Evolutionary conservation across 2,888 invertebrate genomes (phyloP).

Genomic region (Oxytorus armatus): DNA sequence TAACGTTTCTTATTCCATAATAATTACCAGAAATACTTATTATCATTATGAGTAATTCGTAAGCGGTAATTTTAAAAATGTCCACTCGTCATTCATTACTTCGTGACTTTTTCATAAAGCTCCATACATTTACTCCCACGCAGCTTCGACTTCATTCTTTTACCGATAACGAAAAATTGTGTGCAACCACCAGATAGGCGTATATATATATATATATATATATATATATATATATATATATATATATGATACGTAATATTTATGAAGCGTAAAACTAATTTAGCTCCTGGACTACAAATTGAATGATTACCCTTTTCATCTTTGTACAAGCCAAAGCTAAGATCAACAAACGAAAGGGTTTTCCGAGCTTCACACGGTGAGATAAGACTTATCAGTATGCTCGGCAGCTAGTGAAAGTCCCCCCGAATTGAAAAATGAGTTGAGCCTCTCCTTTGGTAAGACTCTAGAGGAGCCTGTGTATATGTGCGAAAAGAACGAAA

Average conservation of each 20-base stretch:
- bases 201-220: constrained; percentile 1
- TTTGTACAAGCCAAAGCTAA: constrained; percentile 53
- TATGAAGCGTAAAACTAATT: constrained; percentile 59
- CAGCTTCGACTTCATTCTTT: not conserved
- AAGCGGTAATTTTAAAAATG: no score
- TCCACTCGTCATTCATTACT: no score
- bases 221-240: no score
- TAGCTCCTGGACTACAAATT: constrained; percentile 57
- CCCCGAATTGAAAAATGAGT: constrained; percentile 71
- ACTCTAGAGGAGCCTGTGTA: not conserved
- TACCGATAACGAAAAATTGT: not conserved
- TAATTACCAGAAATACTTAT: no score
- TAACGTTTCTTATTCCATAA: no score
- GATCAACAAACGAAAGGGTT: constrained; percentile 58
- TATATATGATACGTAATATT: constrained; percentile 36
- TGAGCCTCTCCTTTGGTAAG: constrained; percentile 43
- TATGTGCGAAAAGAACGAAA: constrained; percentile 24
- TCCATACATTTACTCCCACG: no score
- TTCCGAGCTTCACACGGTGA: constrained; percentile 14
- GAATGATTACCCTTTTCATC: constrained; percentile 66
- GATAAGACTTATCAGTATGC: constrained; percentile 71
- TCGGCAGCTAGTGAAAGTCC: constrained; percentile 40
- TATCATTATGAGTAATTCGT: no score
- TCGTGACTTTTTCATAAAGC: no score
- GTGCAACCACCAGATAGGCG: not conserved